Base-by-base conservation (phyloP, 2,888 invertebrate genomes). In the Drosophila lacicola region DNA sequence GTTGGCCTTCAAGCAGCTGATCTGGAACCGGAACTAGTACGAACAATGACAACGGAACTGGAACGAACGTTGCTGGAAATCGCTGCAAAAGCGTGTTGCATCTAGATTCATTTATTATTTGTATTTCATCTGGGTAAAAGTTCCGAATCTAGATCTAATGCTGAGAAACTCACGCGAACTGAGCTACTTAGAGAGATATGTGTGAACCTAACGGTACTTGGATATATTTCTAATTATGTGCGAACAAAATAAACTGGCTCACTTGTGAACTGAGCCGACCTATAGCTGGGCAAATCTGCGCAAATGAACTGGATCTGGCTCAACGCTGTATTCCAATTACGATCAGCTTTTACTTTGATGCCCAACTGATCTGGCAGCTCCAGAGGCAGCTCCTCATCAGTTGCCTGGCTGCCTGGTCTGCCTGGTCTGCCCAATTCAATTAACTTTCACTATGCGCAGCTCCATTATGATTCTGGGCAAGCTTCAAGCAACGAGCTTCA, bases 371-470 rank as follows among this genome's bases (percentile, higher is more conserved):
- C 41, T 25, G 46, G 60, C 29, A 29, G 29, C 29, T 29, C 29
- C 29, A 29, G 29, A 41, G 46, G 60, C 60, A 61, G 50, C 37
- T 56, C 41, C 47, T 47, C 44, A 9, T 51, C 36, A 21, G 62
- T 39, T 55, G 65, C 29, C 41, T 39, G 67, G 51, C 44, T 29
- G 29, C 49, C 29, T 42, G 41, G 10, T 17, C 41, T 8, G 36
- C 10, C 10, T 55, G 63, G 51, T 17, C 49, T 65, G 75, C 68
- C 58, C 60, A 68, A 65, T 78, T 78, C 78, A 78, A 78, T 78
- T 78, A 78, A 78, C 78, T 78, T 78, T 78, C 78, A 78, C 78
- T 78, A 51, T 41, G 63, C 50, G 25, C 50, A 29, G 34, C 60
- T 50, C 45, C 73, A 77, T 72, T 76, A 63, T 55, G 72, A 72